phyloP scores from a whole-genome alignment of 1,140 invertebrate species.

The Solenopsis fugax region DNA sequence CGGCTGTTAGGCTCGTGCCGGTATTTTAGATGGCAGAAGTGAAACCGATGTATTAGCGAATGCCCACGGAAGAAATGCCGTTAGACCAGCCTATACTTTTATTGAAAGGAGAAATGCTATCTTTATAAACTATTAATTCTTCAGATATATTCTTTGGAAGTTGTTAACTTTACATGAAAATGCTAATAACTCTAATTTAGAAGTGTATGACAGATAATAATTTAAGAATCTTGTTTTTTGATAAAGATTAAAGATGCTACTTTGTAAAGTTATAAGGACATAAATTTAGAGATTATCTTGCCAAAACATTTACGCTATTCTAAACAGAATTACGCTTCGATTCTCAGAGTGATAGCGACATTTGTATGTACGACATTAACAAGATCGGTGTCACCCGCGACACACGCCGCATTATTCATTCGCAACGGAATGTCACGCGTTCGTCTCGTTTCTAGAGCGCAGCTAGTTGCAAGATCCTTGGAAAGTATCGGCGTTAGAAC shows the following conservation, averaged over 20 bases:
- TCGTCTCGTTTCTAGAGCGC: constrained; percentile 25
- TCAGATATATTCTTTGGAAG: not conserved
- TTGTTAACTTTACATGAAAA: not conserved
- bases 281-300: not conserved
- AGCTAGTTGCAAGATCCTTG: constrained; percentile 6
- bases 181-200: not conserved
- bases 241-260: not conserved
- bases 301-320: not conserved
- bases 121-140: not conserved
- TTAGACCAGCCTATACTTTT: not conserved
- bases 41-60: not conserved
- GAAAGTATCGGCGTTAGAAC: not conserved
- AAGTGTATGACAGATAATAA: not conserved
- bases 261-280: not conserved
- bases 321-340: not conserved
- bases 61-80: not conserved
- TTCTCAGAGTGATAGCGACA: not conserved
- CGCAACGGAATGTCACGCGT: not conserved
- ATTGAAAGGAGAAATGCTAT: not conserved
- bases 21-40: not conserved
- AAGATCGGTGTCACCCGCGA: constrained; percentile 11
- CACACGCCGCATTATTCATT: constrained; percentile 9
- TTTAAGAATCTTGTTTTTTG: not conserved
- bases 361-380: constrained; percentile 2
- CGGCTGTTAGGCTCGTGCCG: constrained; percentile 34